Evolutionary conservation across 2,797 vertebrate genomes (phyloP), one percentile per base, ranked within the genome.

Genomic region (Gymnoscopelus braueri): DNA sequence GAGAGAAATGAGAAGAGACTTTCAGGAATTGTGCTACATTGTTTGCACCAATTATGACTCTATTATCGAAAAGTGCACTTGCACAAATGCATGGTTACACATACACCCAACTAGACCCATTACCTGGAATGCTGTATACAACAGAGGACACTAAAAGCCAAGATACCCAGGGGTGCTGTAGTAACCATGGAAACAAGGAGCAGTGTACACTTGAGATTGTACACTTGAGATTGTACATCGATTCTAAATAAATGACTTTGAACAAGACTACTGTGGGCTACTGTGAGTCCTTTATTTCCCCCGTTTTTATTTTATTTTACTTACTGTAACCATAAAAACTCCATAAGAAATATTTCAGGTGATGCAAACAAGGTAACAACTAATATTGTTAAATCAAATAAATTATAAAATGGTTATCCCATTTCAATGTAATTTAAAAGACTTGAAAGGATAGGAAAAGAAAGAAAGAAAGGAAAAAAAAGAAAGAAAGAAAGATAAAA

Each of bases 321-420:
- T 44, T 10, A 44, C 39, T 9, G 39, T 44, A 44, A 44, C 7
- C 8, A 2, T 44, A 71, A 14, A 64, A 8, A 55, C 29, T 64
- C 3, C n/a, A 2, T 24, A 54, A 53, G 52, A 24, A 59, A 3
- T 5, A 52, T 8, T 71, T 71, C 63, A 19, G 53, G 53, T 80
- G 76, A 88, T 90, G 89, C 63, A 83, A 86, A 91, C 90, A 93
- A 92, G 89, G 92, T 86, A 92, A 94, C 89, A 90, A 66, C 80
- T 75, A 63, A 79, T 79, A 75, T 75, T 58, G 65, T 66, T 77
- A 70, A 39, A 32, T 61, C 79, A 86, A 83, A 81, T 58, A 71
- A 60, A 81, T 74, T 60, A 76, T 71, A 75, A 9, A 74, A 60
- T 70, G 79, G 67, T 83, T 88, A 78, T 75, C 85, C 49, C 66